Evolutionary conservation across 2,797 vertebrate species (phyloP).

Genomic region (Hirundo rustica): DNA sequence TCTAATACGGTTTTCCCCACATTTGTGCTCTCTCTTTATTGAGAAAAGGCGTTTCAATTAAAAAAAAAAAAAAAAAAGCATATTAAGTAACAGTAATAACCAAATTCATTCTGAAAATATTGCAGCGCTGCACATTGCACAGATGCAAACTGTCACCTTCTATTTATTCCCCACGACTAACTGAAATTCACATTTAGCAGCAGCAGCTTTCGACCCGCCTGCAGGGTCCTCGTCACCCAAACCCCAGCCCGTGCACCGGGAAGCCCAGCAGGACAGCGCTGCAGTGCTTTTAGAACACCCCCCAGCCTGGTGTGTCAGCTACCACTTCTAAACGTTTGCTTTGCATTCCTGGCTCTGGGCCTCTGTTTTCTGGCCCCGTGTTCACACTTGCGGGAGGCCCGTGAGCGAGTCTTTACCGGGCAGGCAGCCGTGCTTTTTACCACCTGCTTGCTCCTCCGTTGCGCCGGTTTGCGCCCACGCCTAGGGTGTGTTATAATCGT

Average conservation of each 20-base stretch:
- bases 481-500: constrained; percentile 83
- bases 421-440: constrained; percentile 76
- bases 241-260: constrained; percentile 8
- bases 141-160: constrained; percentile 15
- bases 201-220: constrained; percentile 1
- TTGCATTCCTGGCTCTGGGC: constrained; percentile 77
- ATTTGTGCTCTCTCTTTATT: constrained; percentile 36
- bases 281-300: constrained; percentile 66
- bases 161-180: background rate
- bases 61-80: background rate
- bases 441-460: constrained; percentile 74
- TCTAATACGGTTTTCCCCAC: background rate
- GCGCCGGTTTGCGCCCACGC: constrained; percentile 77
- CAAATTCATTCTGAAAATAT: constrained; percentile 7
- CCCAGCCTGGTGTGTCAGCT: constrained; percentile 74
- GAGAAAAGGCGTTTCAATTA: constrained; percentile 36
- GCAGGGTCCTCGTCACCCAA: constrained; percentile 15
- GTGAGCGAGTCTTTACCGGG: constrained; percentile 79
- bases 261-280: constrained; percentile 45
- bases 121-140: background rate
- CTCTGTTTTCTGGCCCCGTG: constrained; percentile 79
- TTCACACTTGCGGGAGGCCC: constrained; percentile 80
- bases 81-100: constrained; percentile 25
- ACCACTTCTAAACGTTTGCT: constrained; percentile 62
- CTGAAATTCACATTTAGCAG: constrained; percentile 45